Base-by-base conservation (phyloP, 2,797 vertebrate genomes). In the Triplophysa bombifrons region DNA sequence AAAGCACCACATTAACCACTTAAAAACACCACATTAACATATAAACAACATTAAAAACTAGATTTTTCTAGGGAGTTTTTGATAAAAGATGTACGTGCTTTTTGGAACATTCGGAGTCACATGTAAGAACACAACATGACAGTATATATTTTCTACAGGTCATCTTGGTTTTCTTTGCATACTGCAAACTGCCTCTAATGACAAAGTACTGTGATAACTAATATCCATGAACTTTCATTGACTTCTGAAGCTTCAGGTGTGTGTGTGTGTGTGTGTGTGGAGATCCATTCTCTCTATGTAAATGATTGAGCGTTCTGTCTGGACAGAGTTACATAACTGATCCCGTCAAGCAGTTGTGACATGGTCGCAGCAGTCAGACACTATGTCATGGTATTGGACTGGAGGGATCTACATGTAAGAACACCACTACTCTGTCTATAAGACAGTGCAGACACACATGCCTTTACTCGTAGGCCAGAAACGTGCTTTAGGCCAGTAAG, bases 301-400 rank as follows among this genome's bases (percentile, higher is more conserved):
- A 22, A 30, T 51, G 44, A 8, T 8, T 19, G 14, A 41, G n/a
- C 51, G 68, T 46, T 27, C 41, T 50, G 25, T 56, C 74, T 22
- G 41, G 9, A 25, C 20, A 44, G n/a, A 41, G 51, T 60, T 68
- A 58, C 64, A 58, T 76, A 58, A 68, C 38, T 30, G 51, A 58
- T 55, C 50, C 22, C 19, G 17, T 66, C 34, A 22, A 41, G 63
- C 16, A 41, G 61, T 64, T 34, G 1, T 17, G 34, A 58, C 38
- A 3, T 30, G 53, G 64, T 58, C 22, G 2, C 63, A 48, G 1
- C 1, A n/a, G 55, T 60, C 56, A 78, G 67, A 71, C 67, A 41
- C 27, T 63, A 70, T 78, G 76, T 78, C 76, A 78, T 20, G 3
- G 1, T 64, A 11, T 16, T 63, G 67, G 44, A 63, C 63, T 70